Conservation (phyloP, 37 sponge, comb jelly and placozoan species). For the Halichondria panicea region DNA sequence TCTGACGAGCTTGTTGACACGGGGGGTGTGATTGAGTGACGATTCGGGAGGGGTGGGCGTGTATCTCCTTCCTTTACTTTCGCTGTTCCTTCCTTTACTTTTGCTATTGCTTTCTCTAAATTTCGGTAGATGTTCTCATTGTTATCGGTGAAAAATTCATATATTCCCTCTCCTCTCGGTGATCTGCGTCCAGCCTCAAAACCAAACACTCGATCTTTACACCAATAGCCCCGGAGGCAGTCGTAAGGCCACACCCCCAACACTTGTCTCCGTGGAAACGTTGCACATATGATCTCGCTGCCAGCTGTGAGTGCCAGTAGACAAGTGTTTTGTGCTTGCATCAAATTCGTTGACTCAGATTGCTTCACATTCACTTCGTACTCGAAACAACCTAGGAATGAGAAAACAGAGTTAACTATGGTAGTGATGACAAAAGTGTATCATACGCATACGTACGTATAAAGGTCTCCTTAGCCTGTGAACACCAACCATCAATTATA, state of each 20-base stretch:
- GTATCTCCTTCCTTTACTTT: background rate
- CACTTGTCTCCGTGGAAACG: slow-evolving; percentile 7
- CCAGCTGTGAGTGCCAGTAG: slow-evolving; percentile 37
- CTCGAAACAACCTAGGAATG: slow-evolving; percentile 10
- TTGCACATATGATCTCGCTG: slow-evolving; percentile 35
- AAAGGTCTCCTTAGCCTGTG: too few species aligned
- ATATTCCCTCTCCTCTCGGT: slow-evolving; percentile 74
- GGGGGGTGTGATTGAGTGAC: too few species aligned
- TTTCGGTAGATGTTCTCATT: slow-evolving; percentile 42
- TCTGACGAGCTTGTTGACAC: background rate
- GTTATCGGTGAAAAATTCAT: slow-evolving; percentile 45
- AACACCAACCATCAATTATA: too few species aligned
- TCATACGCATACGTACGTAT: too few species aligned
- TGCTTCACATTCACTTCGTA: slow-evolving; percentile 9
- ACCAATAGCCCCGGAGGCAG: slow-evolving; percentile 50
- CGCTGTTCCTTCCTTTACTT: background rate
- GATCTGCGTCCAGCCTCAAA: slow-evolving; percentile 62
- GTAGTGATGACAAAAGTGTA: too few species aligned
- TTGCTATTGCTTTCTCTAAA: slow-evolving; percentile 32
- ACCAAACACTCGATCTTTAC: slow-evolving; percentile 38
- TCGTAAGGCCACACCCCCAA: slow-evolving; percentile 69
- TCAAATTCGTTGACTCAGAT: slow-evolving; percentile 4
- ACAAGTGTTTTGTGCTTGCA: slow-evolving; percentile 42
- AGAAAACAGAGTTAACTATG: background rate
- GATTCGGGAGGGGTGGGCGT: slow-evolving; percentile 33